Percentiles rank a stretch among this genome's conserved stretches.
Evolutionary conservation across 2,113 vertebrate species (phyloP).

Genomic region (Mesitornis unicolor): DNA sequence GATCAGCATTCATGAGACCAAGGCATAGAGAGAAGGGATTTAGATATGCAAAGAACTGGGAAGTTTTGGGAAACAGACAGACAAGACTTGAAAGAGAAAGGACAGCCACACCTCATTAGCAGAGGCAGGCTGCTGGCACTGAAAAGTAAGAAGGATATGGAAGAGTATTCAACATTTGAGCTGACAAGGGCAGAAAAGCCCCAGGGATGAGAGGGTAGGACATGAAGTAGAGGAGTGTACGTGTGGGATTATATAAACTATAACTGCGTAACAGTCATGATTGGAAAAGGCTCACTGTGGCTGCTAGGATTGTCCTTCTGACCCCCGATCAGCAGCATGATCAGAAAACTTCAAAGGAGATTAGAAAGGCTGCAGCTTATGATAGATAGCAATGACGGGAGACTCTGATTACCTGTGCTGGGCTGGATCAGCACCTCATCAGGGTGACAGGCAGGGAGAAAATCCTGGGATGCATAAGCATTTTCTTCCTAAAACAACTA

Average conservation of each 20-base stretch:
- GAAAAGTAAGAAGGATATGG: neutral
- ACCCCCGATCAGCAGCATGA: neutral
- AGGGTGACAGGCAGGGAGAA: neutral
- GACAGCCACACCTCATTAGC: neutral
- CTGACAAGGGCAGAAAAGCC: neutral
- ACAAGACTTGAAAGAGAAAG: neutral
- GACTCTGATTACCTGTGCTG: neutral
- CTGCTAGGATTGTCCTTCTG: neutral
- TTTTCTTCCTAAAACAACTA: neutral
- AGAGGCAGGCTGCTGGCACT: neutral
- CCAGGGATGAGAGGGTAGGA: neutral
- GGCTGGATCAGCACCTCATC: neutral
- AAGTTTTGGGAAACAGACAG: neutral
- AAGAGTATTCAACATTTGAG: neutral
- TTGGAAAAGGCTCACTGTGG: neutral
- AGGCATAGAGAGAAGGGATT: neutral
- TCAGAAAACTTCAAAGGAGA: neutral
- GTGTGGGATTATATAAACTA: neutral
- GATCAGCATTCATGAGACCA: neutral
- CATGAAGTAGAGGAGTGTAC: neutral
- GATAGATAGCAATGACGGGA: neutral
- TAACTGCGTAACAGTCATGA: neutral
- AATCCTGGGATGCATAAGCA: neutral
- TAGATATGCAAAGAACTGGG: neutral
- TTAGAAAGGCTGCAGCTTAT: neutral